Conservation (phyloP, 2,797 vertebrate species). For the Linurgus olivaceus region DNA sequence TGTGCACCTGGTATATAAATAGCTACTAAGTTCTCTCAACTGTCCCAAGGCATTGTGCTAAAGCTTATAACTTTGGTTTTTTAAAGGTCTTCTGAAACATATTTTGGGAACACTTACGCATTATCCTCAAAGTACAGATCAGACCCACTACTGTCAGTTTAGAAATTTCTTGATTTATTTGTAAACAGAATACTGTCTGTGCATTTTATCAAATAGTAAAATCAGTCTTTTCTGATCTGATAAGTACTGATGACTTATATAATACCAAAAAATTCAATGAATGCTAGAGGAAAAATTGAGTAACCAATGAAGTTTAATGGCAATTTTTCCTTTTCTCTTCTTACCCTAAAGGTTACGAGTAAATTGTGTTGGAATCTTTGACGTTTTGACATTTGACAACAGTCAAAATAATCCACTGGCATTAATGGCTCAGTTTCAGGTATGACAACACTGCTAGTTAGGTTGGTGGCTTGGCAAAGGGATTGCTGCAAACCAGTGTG, state of each 20-base stretch:
- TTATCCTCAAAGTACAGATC: neutral
- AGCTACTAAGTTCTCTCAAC: neutral
- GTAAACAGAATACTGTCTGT: neutral
- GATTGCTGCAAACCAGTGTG: neutral
- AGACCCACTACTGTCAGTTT: neutral
- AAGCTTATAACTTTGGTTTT: neutral
- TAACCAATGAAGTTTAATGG: neutral
- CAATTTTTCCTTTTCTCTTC: slow-evolving; percentile 2
- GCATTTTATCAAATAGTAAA: neutral
- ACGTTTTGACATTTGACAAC: slow-evolving; percentile 98
- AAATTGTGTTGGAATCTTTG: slow-evolving; percentile 97
- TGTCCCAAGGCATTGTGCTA: neutral
- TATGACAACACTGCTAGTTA: slow-evolving; percentile 31
- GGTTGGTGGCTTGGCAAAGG: neutral
- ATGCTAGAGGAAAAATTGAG: neutral
- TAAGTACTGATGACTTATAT: neutral
- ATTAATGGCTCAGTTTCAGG: slow-evolving; percentile 95
- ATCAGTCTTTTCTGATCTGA: neutral
- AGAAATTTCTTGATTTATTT: neutral
- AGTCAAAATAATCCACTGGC: slow-evolving; percentile 98
- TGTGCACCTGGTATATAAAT: neutral
- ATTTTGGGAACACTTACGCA: neutral
- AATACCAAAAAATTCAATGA: neutral
- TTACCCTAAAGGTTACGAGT: slow-evolving; percentile 80
- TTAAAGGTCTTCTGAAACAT: neutral